Conservation (phyloP, 2,113 vertebrate genomes). For the Saguinus midas region DNA sequence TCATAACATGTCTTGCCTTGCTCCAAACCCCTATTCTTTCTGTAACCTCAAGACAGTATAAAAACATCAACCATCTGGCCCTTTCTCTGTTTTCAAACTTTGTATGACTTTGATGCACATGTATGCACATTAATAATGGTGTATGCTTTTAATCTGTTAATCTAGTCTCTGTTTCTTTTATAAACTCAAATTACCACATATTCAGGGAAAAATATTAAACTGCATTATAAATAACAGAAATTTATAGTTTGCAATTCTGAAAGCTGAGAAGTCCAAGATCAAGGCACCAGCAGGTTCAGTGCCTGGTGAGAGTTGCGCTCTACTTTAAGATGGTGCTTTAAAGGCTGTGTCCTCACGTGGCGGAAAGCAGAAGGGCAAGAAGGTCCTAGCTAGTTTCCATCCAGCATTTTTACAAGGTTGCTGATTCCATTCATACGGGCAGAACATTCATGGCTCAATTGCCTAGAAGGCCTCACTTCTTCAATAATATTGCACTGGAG, state of each 20-base stretch:
- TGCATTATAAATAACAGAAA: not conserved
- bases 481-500: not conserved
- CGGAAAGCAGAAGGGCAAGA: not conserved
- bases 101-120: not conserved
- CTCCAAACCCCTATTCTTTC: not conserved
- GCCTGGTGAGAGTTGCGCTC: not conserved
- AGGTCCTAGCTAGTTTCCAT: not conserved
- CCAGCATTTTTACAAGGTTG: not conserved
- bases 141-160: not conserved
- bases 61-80: not conserved
- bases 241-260: not conserved
- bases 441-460: not conserved
- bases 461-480: not conserved
- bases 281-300: not conserved
- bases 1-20: not conserved
- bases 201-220: not conserved
- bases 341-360: not conserved
- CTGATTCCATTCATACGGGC: not conserved
- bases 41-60: not conserved
- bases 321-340: not conserved
- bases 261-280: not conserved
- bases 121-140: not conserved
- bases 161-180: not conserved
- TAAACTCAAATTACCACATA: not conserved
- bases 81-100: not conserved